These are phyloP conservation scores for Basileuterus tristriatus DNA, from an alignment of 2,797 vertebrate species.

Conservation along the genomic window DNA sequence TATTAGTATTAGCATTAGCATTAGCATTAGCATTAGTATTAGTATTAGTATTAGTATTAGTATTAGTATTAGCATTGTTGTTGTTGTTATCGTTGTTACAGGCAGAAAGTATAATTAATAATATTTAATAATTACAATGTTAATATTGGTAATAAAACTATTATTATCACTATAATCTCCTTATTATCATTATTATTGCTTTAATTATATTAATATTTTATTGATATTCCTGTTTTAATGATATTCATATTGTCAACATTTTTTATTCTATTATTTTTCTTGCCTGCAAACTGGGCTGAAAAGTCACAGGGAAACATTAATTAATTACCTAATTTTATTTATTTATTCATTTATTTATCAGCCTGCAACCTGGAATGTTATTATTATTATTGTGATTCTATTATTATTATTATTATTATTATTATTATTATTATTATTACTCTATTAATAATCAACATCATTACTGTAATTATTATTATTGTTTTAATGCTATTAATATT, in stretches of 20 bases:
- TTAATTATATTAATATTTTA: not conserved
- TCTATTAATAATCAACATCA: not conserved
- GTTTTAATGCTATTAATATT: not conserved
- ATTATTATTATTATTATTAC: too few species aligned
- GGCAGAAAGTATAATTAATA: not conserved
- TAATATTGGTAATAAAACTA: not conserved
- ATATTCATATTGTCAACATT: too few species aligned
- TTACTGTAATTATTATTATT: not conserved
- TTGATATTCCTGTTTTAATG: not conserved
- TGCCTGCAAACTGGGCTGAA: not conserved
- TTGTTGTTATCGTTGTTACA: too few species aligned
- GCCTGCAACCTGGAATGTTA: not conserved
- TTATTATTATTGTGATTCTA: too few species aligned
- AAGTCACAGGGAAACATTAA: not conserved
- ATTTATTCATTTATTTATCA: not conserved
- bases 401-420: not conserved
- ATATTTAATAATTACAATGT: not conserved
- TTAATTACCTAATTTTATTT: not conserved
- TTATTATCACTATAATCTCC: not conserved
- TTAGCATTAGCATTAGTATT: too few species aligned
- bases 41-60: too few species aligned
- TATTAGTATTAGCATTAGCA: too few species aligned
- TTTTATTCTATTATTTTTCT: not conserved
- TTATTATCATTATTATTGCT: not conserved
- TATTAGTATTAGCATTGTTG: too few species aligned